Evolutionary conservation across 2,113 vertebrate genomes (phyloP).

Genomic region (Phrynosoma blainvillii): DNA sequence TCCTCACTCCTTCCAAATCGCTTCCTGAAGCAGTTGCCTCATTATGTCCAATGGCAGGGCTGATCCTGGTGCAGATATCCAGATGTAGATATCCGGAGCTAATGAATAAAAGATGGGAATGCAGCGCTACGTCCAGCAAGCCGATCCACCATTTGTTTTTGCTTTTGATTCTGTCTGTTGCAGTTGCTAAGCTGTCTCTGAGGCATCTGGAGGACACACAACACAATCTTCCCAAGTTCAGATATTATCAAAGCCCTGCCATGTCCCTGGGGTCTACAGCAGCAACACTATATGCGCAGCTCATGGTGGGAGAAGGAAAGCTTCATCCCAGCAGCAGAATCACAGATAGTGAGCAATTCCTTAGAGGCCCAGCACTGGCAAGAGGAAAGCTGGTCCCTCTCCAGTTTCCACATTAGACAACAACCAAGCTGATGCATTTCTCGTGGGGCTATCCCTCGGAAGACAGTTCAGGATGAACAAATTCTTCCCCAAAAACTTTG

Average conservation of each 20-base stretch:
- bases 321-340: not conserved
- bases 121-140: not conserved
- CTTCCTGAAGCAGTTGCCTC: no score
- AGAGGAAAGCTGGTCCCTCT: not conserved
- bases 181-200: not conserved
- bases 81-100: not conserved
- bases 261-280: not conserved
- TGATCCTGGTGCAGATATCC: not conserved
- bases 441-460: not conserved
- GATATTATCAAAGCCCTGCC: not conserved
- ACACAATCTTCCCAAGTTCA: not conserved
- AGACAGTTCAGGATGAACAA: not conserved
- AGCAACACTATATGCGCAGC: not conserved
- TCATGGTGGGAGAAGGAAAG: not conserved
- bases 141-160: not conserved
- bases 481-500: not conserved
- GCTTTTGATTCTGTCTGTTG: not conserved
- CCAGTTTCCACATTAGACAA: not conserved
- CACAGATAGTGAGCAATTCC: not conserved
- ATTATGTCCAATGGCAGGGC: no score
- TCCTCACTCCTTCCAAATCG: no score
- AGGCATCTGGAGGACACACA: not conserved
- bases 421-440: not conserved
- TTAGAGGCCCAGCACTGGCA: not conserved
- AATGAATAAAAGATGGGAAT: not conserved